phyloP scores from a whole-genome alignment of 2,888 invertebrate species.

The Linyphia triangularis region DNA sequence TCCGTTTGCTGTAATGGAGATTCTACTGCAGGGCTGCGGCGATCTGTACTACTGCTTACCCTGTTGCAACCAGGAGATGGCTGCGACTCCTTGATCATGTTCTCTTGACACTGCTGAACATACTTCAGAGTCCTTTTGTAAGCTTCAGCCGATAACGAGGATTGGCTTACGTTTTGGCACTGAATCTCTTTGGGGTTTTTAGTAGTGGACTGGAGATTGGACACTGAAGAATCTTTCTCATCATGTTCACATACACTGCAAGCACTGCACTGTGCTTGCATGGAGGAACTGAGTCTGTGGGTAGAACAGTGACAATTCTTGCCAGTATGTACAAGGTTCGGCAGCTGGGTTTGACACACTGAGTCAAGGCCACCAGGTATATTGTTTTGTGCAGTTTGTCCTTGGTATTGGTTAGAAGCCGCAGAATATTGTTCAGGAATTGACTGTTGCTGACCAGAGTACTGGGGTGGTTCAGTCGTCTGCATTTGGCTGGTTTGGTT shows the following conservation, averaged over 20 bases:
- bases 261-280: conserved; percentile 58
- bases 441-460: conserved; percentile 23
- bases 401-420: conserved; percentile 18
- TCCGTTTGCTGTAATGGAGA: conserved; percentile 78
- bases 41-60: conserved; percentile 80
- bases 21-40: conserved; percentile 66
- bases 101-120: conserved; percentile 89
- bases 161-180: conserved; percentile 86
- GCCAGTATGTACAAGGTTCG: conserved; percentile 1
- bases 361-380: not conserved
- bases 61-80: conserved; percentile 76
- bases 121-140: conserved; percentile 94
- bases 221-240: conserved; percentile 49
- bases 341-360: conserved; percentile 13
- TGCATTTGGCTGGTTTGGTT: not conserved
- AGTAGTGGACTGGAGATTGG: conserved; percentile 26
- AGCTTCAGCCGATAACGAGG: conserved; percentile 84
- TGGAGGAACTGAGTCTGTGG: conserved; percentile 35
- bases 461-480: not conserved
- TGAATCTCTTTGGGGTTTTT: conserved; percentile 82
- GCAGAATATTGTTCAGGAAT: conserved; percentile 7
- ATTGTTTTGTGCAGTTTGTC: not conserved
- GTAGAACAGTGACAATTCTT: conserved; percentile 20
- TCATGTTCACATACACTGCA: conserved; percentile 50
- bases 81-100: conserved; percentile 77